Evolutionary conservation across 2,113 vertebrate species (phyloP).

Genomic region (Nannobrachium achirus): DNA sequence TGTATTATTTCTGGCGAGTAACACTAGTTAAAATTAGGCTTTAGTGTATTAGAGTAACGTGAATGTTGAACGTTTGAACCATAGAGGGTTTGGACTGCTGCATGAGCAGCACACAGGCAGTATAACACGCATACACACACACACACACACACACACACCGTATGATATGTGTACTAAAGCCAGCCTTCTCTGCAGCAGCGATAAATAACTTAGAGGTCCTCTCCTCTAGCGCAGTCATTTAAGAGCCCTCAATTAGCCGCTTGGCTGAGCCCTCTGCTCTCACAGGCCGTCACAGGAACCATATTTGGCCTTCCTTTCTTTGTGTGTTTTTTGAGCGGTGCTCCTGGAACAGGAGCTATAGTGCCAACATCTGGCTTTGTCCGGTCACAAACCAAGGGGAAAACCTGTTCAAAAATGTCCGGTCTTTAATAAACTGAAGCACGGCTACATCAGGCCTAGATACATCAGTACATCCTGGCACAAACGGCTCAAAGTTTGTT

Average conservation of each 20-base stretch:
- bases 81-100: constrained; percentile 32
- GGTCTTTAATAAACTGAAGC: too few species aligned
- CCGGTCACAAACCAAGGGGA: too few species aligned
- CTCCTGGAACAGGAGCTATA: too few species aligned
- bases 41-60: neutral
- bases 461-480: too few species aligned
- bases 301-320: constrained; percentile 31
- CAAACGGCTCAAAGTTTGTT: too few species aligned
- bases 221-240: constrained; percentile 69
- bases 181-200: constrained; percentile 73
- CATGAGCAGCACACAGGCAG: constrained; percentile 33
- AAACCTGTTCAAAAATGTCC: too few species aligned
- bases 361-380: too few species aligned
- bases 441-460: too few species aligned
- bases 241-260: constrained; percentile 70
- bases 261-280: constrained; percentile 61
- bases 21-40: too few species aligned
- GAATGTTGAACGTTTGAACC: too few species aligned
- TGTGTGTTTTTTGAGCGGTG: constrained; percentile 13
- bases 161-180: constrained; percentile 60
- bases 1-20: too few species aligned
- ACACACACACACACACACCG: constrained; percentile 18
- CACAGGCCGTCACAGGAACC: constrained; percentile 34
- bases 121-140: constrained; percentile 28
- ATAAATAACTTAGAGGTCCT: constrained; percentile 79